These are phyloP conservation scores for Metalampra italica DNA, from an alignment of 2,888 invertebrate species.

Conservation along the genomic window DNA sequence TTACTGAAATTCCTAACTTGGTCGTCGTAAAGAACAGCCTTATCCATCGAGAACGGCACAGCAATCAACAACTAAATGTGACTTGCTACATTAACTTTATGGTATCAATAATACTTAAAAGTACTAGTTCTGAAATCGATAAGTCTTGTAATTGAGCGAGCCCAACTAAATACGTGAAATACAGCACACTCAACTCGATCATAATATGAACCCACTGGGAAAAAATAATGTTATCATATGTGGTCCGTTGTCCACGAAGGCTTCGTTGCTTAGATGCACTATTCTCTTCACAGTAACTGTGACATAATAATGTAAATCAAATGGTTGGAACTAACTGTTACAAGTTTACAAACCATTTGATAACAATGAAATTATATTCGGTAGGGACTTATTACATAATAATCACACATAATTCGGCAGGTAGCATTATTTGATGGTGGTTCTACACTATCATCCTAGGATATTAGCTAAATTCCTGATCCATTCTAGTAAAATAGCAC, in stretches of 20 bases:
- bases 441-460: no score
- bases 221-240: not conserved
- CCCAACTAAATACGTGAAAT: slow-evolving; percentile 68
- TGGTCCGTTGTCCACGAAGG: slow-evolving; percentile 1
- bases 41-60: slow-evolving; percentile 61
- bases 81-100: slow-evolving; percentile 66
- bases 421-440: no score
- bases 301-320: no score
- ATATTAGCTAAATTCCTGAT: no score
- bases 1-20: slow-evolving; percentile 52
- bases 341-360: no score
- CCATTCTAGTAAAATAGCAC: no score
- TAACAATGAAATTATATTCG: no score
- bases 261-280: not conserved
- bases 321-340: no score
- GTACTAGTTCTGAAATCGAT: slow-evolving; percentile 66
- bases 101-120: slow-evolving; percentile 68
- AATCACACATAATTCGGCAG: no score
- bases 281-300: not conserved
- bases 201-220: slow-evolving; percentile 39
- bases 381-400: no score
- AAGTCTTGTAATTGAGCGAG: slow-evolving; percentile 77
- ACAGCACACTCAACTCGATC: slow-evolving; percentile 67
- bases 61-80: slow-evolving; percentile 66
- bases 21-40: slow-evolving; percentile 69